Evolutionary conservation across 2,888 invertebrate species (phyloP), one percentile per base, ranked within the genome.

Genomic region (Drosophila paracracens): DNA sequence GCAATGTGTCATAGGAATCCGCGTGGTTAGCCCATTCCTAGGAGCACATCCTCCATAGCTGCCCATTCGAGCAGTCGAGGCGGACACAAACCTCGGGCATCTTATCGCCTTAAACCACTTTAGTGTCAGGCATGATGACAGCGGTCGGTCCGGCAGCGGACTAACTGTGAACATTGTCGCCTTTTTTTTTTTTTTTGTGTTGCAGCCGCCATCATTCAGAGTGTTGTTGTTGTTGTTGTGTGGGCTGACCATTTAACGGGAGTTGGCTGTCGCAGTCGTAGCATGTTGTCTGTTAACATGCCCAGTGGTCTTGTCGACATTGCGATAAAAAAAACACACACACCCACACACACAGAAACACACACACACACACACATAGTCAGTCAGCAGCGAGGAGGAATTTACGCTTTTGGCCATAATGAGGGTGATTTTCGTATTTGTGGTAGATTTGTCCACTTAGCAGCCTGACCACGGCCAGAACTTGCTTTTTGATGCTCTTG

Each of bases 21-120:
- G 70, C 67, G 64, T 72, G 52, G 51, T 35, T 16, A 33, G 50
- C 50, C 43, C 58, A 70, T 31, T 31, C 59, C 35, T 10, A 4
- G 27, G 11, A 10, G 29, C 4, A 36, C 77, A 29, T 56, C 2
- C 35, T 27, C 51, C 51, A 35, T 38, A 38, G 31, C 51, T 13
- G 43, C 38, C 25, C 79, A 65, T 36, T 62, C 33, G 33, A 33
- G 33, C 33, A 33, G 50, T 60, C 62, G 31, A 52, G 46, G 52
- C 54, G 40, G 18, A 51, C 51, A 56, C 36, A 67, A 68, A 52
- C 81, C 79, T 76, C 79, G 65, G 89, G 81, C 82, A 74, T 83
- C 89, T 91, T 91, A 92, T 89, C 88, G 92, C 91, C 91, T 83
- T 90, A 90, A 91, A 91, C 91, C 92, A 92, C 92, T 91, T 92